Base-by-base conservation (phyloP, 2,888 invertebrate genomes). In the Ceratothoa steindachneri region DNA sequence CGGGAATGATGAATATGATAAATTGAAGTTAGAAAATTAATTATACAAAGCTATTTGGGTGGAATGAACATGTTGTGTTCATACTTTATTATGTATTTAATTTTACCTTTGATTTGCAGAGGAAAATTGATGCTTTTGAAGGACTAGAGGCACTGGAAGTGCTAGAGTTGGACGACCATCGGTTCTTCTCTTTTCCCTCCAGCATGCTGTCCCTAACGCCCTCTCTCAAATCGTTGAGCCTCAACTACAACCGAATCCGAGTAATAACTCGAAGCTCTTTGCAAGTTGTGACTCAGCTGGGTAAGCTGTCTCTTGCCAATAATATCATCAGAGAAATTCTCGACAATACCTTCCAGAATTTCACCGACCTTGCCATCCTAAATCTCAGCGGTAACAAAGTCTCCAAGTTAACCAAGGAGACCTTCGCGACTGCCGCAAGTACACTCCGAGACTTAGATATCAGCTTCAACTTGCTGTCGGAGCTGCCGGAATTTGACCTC, bases 101-200 rank as follows among this genome's bases (percentile, higher is more conserved):
- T n/a, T n/a, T n/a, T n/a, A n/a, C n/a, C n/a, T 41, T 71, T 77
- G 71, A 60, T 71, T 85, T 85, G 60, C 85, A 93, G 93, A 90
- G 95, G 76, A 93, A 94, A 85, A 93, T 93, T 81, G 92, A 93
- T 80, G 91, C 93, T 0, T 91, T 95, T 82, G 92, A 93, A 82
- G 94, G 94, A 0, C 84, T 95, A 78, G 88, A 89, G 31, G 90
- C 88, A 81, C 85, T 95, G 19, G 89, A 91, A 83, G 90, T 90
- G 51, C 85, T 95, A 0, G 89, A 91, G 30, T 86, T 95, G 9
- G 89, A 90, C 81, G 95, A 95, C 84, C 95, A 95, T 85, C 93
- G 94, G 80, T 92, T 95, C 71, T 87, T 95, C 0, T 85, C 93
- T 0, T 90, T 95, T 53, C 95, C 95, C 0, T 91, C 92, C 0